Base-by-base conservation (phyloP, 37 sponge, comb jelly and placozoan species). In the Cliona cf. orientalis region DNA sequence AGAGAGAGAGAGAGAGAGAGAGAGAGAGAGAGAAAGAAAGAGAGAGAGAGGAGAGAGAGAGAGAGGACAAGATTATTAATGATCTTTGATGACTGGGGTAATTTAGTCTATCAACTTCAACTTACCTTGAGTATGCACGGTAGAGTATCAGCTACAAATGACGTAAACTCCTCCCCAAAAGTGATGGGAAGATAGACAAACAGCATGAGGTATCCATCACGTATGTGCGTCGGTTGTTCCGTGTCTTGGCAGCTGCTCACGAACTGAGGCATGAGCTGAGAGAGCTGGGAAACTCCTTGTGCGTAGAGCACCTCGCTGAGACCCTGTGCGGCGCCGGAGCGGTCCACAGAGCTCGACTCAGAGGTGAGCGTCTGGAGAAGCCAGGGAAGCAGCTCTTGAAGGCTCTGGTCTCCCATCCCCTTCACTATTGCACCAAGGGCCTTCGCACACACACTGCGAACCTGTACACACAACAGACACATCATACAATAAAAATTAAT, bases 301-400 rank as follows among this genome's bases (percentile, higher is more conserved):
- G 79, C 76, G 39, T 64, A 49, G 58, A 88, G 66, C 36, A 91
- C 87, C 64, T 91, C 87, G 55, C 83, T 82, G 43, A 91, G 49
- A 12, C 99, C 99, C 63, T 99, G 97, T 0, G 99, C 99, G 9
- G 95, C 97, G 38, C 99, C 99, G 0, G 97, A 94, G 5, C 99
- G 90, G 45, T 99, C 97, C 46, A 99, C 99, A 49, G 96, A 81
- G 26, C 87, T 90, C 0, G 68, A 33, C 17, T 96, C 95, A 29
- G 91, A 87, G 71, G 83, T 53, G 57, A 97, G 76, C 29, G 81
- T 97, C 5, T 63, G 49, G 57, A 92, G 76, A 44, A 99, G 39
- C 99, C 99, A 99, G 26, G 96, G 90, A 60, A 95, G 46, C 60
- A 97, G 80, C 46, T 94, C 90, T 42, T 60, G 38, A 26, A 98